Base-by-base conservation (phyloP, 2,888 invertebrate genomes). In the Dusona sp. region DNA sequence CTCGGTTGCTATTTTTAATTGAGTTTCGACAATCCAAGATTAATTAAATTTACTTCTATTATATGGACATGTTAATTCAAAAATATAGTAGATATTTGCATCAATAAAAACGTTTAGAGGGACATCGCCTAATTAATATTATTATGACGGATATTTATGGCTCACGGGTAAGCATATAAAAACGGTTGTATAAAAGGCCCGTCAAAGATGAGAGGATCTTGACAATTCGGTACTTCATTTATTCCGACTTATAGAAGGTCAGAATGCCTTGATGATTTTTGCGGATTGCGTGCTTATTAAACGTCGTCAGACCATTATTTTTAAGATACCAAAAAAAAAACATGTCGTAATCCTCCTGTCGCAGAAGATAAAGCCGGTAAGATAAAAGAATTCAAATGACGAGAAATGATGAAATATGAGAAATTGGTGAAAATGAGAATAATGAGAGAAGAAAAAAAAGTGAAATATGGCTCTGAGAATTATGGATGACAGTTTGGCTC, bases 51-150 rank as follows among this genome's bases (percentile, higher is more conserved):
- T 6, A 61, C 16, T 61, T 7, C 61, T 13, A 29, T 61, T 61
- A 61, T 61, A 61, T 61, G 61, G 61, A 61, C 61, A 61, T 61
- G 61, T 16, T 61, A 61, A 61, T 61, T 61, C 61, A 29, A 29
- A 16, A 29, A 61, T 61, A 61, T 29, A 7, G 29, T 6, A 29
- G 3, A 29, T 29, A 61, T 61, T 61, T 29, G 61, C 61, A 61
- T 61, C 6, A 16, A 16, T 29, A 61, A 29, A 61, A 6, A 61
- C 29, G 6, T 61, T 29, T 16, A 11, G 61, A 29, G 61, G 61
- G 61, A 25, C 3, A 57, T 57, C 61, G 29, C 29, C 61, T 61
- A 61, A 61, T 61, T 61, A 61, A 61, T 61, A 61, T 61, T 29
- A 61, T 61, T 16, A 16, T 61, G 29, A 61, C 61, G 13, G 0